These are phyloP conservation scores for Spheniscus humboldti DNA, from an alignment of 2,797 vertebrate species.

Conservation along the genomic window DNA sequence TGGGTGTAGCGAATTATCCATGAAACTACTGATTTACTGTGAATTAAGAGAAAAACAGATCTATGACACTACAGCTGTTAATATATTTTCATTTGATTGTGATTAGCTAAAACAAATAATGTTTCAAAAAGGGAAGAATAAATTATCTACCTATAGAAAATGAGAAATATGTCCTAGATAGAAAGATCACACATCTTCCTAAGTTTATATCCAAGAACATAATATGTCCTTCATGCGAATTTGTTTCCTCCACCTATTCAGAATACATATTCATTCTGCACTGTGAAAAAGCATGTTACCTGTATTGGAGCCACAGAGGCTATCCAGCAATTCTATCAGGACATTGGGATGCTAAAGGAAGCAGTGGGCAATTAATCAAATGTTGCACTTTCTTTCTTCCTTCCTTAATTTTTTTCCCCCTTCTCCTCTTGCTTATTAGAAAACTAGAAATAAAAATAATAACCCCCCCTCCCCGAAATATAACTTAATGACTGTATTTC, in stretches of 20 bases:
- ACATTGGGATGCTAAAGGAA: neutral
- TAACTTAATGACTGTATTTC: neutral
- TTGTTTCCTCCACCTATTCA: neutral
- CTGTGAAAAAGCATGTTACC: neutral
- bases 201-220: neutral
- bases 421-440: neutral
- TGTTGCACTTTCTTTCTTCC: neutral
- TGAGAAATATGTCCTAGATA: neutral
- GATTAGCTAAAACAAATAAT: neutral
- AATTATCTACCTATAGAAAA: neutral
- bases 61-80: neutral
- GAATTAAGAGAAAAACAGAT: slow-evolving; percentile 3
- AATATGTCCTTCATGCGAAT: neutral
- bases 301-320: neutral
- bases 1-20: neutral
- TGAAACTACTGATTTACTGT: neutral
- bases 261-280: neutral
- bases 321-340: neutral
- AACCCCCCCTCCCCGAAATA: accelerated
- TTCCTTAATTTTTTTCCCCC: accelerated
- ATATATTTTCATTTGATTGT: slow-evolving; percentile 18
- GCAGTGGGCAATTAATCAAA: neutral
- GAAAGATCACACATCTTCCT: neutral
- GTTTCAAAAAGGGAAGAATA: neutral
- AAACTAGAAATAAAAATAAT: neutral